Evolutionary conservation across 2,113 vertebrate species (phyloP).

Genomic region (Stigmatopora argus): DNA sequence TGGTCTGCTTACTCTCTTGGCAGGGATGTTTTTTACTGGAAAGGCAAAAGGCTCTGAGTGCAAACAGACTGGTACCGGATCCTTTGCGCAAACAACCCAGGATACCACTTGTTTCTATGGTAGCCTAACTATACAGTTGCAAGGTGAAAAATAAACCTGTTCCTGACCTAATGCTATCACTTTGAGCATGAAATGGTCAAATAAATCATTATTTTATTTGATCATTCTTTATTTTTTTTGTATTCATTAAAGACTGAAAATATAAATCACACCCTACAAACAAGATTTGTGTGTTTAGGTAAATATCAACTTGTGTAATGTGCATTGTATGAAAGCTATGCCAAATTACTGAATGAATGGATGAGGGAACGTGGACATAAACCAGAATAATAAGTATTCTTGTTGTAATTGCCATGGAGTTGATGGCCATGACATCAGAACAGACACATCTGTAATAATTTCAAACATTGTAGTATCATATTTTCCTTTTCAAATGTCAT

Average conservation of each 20-base stretch:
- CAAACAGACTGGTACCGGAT: slow-evolving; percentile 61
- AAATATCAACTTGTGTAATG: slow-evolving; percentile 15
- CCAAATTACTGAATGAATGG: slow-evolving; percentile 12
- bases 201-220: neutral
- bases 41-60: slow-evolving; percentile 39
- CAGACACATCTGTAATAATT: slow-evolving; percentile 19
- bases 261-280: neutral
- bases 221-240: neutral
- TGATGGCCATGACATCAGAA: slow-evolving; percentile 23
- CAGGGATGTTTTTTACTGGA: slow-evolving; percentile 43
- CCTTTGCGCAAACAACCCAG: slow-evolving; percentile 57
- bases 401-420: slow-evolving; percentile 39
- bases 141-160: slow-evolving; percentile 12
- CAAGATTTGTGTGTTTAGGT: slow-evolving; percentile 12
- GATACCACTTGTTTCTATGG: slow-evolving; percentile 47
- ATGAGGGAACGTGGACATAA: slow-evolving; percentile 12
- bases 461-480: slow-evolving; percentile 1
- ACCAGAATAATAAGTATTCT: slow-evolving; percentile 55
- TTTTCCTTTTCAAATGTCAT: slow-evolving; percentile 2
- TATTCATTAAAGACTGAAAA: slow-evolving; percentile 2
- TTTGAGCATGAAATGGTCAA: neutral
- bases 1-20: slow-evolving; percentile 11
- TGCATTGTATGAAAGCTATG: slow-evolving; percentile 21
- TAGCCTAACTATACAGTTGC: slow-evolving; percentile 30
- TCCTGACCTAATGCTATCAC: neutral